Percentiles rank a stretch among this genome's conserved stretches.
phyloP scores from a whole-genome alignment of 2,888 invertebrate species.

The Mimumesa dahlbomi region DNA sequence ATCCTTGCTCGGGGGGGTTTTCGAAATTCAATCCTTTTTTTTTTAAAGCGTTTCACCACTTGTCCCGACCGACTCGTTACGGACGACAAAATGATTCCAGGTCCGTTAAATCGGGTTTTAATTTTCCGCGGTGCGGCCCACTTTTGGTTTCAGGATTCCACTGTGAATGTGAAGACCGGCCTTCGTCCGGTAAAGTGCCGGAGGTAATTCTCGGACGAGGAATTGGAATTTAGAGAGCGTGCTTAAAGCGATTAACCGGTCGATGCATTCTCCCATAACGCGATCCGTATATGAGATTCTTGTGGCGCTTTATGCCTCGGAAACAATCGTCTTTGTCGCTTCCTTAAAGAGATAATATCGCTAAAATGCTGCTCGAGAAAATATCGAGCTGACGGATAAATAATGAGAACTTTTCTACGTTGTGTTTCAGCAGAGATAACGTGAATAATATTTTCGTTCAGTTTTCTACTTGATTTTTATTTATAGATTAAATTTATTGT shows the following conservation, averaged over 20 bases:
- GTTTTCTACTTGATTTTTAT: too few relatives aligned
- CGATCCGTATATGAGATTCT: neutral
- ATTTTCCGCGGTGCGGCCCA: neutral
- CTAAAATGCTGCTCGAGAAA: too few relatives aligned
- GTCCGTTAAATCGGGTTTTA: slow-evolving; percentile 14
- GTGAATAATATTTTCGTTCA: too few relatives aligned
- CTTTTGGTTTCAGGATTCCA: slow-evolving; percentile 3
- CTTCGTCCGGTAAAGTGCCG: slow-evolving; percentile 5
- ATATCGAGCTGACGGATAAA: too few relatives aligned
- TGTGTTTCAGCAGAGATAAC: too few relatives aligned
- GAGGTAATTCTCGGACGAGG: slow-evolving; percentile 15
- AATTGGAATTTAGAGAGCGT: slow-evolving; percentile 36
- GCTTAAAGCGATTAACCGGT: slow-evolving; percentile 36
- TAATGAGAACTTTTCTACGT: too few relatives aligned
- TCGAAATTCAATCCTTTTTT: too few relatives aligned
- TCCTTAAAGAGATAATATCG: neutral
- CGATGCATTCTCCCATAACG: slow-evolving; percentile 11
- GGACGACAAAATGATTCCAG: too few relatives aligned
- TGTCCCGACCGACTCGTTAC: too few relatives aligned
- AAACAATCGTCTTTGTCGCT: neutral
- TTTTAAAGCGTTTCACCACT: too few relatives aligned
- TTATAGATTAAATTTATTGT: too few relatives aligned
- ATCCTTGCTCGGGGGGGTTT: too few relatives aligned
- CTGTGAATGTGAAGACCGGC: neutral
- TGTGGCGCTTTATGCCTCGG: neutral